Conservation (phyloP, 1,140 invertebrate genomes). For the Sycobia sp. region DNA sequence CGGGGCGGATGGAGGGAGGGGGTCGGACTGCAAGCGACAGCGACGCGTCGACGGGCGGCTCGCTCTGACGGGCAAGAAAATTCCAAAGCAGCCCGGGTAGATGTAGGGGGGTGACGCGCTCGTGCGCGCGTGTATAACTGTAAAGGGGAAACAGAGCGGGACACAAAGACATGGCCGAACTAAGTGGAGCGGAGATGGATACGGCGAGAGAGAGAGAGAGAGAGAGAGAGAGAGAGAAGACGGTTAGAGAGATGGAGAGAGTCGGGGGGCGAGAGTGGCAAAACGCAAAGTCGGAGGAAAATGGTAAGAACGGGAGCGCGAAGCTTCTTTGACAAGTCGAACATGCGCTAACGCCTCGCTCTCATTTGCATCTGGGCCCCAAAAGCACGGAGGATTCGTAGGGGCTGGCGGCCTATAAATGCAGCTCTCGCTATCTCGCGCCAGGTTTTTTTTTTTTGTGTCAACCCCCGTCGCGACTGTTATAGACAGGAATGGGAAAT, state of each 20-base stretch:
- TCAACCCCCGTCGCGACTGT: no score
- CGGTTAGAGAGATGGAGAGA: not conserved
- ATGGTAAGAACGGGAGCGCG: not conserved
- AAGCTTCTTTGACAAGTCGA: slow-evolving; percentile 39
- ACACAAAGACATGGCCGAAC: slow-evolving; percentile 17
- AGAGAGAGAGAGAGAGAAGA: not conserved
- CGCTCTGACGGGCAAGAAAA: slow-evolving; percentile 31
- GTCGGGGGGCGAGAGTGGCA: not conserved
- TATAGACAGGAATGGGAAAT: no score
- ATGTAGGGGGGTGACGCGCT: no score
- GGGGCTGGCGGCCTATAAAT: no score
- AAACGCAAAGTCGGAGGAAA: not conserved
- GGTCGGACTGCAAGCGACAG: slow-evolving; percentile 16
- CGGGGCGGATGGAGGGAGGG: no score
- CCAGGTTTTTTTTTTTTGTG: no score
- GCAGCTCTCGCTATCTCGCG: no score
- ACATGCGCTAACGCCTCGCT: slow-evolving; percentile 35
- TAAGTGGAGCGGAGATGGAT: slow-evolving; percentile 3
- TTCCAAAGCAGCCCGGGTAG: slow-evolving; percentile 5
- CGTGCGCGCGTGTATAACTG: no score
- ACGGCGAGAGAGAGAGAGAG: not conserved
- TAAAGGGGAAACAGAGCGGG: slow-evolving; percentile 6
- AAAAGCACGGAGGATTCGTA: slow-evolving; percentile 16
- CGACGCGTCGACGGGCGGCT: no score
- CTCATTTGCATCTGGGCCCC: slow-evolving; percentile 35